Conservation (phyloP, 2,888 invertebrate species). For the Elysia crispata region DNA sequence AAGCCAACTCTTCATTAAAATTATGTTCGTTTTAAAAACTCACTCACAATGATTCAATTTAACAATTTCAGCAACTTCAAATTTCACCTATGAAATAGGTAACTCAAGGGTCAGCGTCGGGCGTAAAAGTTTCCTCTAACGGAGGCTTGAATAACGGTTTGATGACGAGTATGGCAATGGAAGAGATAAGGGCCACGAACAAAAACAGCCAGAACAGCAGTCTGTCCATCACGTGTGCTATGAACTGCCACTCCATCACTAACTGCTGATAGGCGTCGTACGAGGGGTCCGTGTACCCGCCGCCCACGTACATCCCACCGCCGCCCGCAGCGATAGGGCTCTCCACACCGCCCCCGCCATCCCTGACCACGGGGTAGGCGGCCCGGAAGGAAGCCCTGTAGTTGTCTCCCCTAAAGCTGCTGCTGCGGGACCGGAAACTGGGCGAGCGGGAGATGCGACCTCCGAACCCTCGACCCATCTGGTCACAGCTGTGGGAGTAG, state of each 20-base stretch:
- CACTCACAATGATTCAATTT: too few species aligned
- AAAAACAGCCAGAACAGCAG: slow-evolving; percentile 77
- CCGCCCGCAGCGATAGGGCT: too few species aligned
- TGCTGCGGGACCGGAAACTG: slow-evolving; percentile 14
- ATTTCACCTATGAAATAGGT: too few species aligned
- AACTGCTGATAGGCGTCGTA: slow-evolving; percentile 59
- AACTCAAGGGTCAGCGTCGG: too few species aligned
- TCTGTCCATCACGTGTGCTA: slow-evolving; percentile 76
- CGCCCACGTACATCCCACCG: too few species aligned
- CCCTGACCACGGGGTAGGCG: slow-evolving; percentile 10
- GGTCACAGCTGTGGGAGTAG: too few species aligned
- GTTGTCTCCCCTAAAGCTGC: slow-evolving; percentile 6
- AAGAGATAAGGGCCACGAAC: slow-evolving; percentile 70
- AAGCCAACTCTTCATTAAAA: too few species aligned
- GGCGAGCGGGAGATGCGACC: not conserved
- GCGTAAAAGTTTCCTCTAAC: not conserved
- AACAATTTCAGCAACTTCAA: too few species aligned
- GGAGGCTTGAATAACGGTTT: slow-evolving; percentile 73
- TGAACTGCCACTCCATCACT: slow-evolving; percentile 76
- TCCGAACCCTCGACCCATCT: too few species aligned
- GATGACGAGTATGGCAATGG: slow-evolving; percentile 74
- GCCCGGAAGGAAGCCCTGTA: slow-evolving; percentile 34
- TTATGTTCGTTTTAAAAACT: too few species aligned
- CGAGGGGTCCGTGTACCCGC: not conserved
- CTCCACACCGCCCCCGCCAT: not conserved